These are phyloP conservation scores for Momotus momota DNA, from an alignment of 2,797 vertebrate species.

Conservation along the genomic window DNA sequence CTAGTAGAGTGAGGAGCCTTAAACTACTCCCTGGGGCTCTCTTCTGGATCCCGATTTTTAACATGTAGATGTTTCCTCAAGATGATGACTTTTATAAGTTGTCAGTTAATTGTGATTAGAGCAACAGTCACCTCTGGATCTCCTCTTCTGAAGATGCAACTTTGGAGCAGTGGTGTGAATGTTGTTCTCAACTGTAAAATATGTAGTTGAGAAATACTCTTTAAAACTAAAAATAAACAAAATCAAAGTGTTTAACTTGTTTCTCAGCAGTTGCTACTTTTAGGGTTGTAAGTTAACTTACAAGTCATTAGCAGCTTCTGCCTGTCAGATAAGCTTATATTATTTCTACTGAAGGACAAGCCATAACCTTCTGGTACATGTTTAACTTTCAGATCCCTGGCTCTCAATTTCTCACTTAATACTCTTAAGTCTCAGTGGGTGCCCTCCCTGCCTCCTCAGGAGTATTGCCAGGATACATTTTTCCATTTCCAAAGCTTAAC, in stretches of 20 bases:
- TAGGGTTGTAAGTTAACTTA: neutral
- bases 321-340: neutral
- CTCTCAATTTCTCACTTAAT: neutral
- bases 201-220: neutral
- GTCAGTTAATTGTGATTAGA: neutral
- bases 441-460: neutral
- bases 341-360: neutral
- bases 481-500: neutral
- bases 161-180: neutral
- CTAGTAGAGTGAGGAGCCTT: neutral
- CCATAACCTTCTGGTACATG: neutral
- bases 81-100: neutral
- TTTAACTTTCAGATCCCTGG: neutral
- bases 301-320: neutral
- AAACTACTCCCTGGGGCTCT: neutral
- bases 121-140: neutral
- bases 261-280: neutral
- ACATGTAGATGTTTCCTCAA: neutral
- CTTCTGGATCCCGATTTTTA: conserved; percentile 1
- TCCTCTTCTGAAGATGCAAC: neutral
- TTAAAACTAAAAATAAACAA: neutral
- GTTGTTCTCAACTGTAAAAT: neutral
- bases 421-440: neutral
- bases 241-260: neutral
- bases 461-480: conserved; percentile 7